Percentiles rank a stretch among this genome's conserved stretches.
Evolutionary conservation across 1,140 invertebrate species (phyloP).

Genomic region (Drosophila repletoides): DNA sequence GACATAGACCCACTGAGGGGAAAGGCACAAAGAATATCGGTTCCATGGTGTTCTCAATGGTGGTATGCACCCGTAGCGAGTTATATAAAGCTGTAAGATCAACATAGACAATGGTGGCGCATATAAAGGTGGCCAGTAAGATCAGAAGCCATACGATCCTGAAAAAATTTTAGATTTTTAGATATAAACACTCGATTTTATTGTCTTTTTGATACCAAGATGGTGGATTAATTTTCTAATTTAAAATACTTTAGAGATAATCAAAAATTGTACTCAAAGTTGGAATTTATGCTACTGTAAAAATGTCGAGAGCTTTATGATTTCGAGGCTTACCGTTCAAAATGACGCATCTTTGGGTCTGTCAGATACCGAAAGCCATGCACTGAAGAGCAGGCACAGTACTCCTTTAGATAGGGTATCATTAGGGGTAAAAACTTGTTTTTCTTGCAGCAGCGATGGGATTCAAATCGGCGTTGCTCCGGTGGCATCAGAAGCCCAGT

Average conservation of each 20-base stretch:
- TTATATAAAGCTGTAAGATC: constrained; percentile 57
- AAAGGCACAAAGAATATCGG: constrained; percentile 61
- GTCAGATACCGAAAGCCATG: constrained; percentile 70
- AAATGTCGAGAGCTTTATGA: too few species aligned
- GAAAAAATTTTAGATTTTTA: too few species aligned
- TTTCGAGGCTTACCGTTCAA: constrained; percentile 56
- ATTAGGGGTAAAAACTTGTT: not conserved
- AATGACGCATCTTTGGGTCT: constrained; percentile 49
- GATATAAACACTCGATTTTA: too few species aligned
- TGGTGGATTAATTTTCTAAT: too few species aligned
- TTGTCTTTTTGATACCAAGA: too few species aligned
- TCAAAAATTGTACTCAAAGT: too few species aligned
- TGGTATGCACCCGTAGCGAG: constrained; percentile 57
- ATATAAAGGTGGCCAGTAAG: constrained; percentile 49
- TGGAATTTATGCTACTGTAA: too few species aligned
- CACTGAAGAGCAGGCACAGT: constrained; percentile 56
- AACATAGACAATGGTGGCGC: constrained; percentile 56
- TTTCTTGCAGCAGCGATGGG: not conserved
- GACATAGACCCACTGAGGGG: constrained; percentile 63
- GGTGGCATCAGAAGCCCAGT: not conserved
- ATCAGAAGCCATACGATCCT: constrained; percentile 70
- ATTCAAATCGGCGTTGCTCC: not conserved
- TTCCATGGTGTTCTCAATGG: constrained; percentile 59
- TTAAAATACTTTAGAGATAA: too few species aligned
- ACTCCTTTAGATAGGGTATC: constrained; percentile 55